Conservation (phyloP, 2,113 vertebrate genomes). For the Pygoscelis adeliae region DNA sequence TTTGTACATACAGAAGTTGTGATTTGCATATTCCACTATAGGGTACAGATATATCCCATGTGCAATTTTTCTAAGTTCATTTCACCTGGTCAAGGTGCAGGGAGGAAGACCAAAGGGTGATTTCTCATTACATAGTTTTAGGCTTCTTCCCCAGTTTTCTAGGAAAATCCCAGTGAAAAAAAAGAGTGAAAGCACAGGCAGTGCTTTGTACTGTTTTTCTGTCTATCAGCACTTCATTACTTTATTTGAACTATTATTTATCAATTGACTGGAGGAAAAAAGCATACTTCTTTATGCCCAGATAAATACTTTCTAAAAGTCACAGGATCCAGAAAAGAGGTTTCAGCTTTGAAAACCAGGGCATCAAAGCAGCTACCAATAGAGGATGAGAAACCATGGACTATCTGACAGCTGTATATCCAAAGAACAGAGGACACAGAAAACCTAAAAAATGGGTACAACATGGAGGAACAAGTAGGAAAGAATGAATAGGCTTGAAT, state of each 20-base stretch:
- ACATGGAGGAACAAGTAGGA: neutral
- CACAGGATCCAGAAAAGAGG: neutral
- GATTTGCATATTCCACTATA: neutral
- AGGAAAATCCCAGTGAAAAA: neutral
- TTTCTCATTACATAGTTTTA: neutral
- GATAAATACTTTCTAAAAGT: neutral
- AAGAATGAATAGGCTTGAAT: neutral
- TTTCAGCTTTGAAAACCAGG: neutral
- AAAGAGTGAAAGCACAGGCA: neutral
- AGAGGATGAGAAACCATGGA: neutral
- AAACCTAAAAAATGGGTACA: neutral
- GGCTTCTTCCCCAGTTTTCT: neutral
- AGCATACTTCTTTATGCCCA: neutral
- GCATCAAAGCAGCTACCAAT: neutral
- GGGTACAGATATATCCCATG: rapidly evolving
- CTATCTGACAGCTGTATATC: neutral
- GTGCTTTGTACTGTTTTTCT: neutral
- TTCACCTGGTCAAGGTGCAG: neutral
- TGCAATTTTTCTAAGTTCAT: neutral
- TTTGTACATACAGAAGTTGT: neutral
- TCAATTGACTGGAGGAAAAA: neutral
- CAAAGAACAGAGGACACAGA: neutral
- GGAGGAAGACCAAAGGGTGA: neutral
- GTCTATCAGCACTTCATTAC: neutral
- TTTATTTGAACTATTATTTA: neutral